Evolutionary conservation across 2,888 invertebrate species (phyloP).

Genomic region (Phrixothrix hirtus): DNA sequence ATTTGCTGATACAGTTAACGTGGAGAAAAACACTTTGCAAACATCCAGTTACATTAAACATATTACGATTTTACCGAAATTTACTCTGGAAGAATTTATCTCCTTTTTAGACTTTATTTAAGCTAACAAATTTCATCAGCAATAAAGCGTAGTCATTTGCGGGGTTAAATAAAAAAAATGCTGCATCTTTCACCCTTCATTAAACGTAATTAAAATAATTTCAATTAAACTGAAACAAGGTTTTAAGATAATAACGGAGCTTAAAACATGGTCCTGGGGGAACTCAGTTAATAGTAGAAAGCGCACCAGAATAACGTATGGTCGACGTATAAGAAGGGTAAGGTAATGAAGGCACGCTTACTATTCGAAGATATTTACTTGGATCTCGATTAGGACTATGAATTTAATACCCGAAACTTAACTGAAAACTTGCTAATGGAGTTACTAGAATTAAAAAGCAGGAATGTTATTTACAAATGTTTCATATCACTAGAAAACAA

Average conservation of each 20-base stretch:
- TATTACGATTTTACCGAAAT: not conserved
- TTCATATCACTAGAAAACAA: too few species aligned
- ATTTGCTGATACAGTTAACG: not conserved
- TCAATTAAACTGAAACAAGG: constrained; percentile 39
- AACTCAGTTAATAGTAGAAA: constrained; percentile 32
- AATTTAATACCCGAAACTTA: not conserved
- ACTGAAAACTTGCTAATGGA: not conserved
- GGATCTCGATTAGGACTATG: constrained; percentile 22
- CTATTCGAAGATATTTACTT: constrained; percentile 28
- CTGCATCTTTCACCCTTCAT: constrained; percentile 40
- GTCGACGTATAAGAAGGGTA: constrained; percentile 18
- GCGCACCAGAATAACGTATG: constrained; percentile 29
- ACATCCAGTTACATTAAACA: not conserved
- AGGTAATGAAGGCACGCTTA: constrained; percentile 24
- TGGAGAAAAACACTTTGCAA: not conserved
- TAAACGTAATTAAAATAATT: constrained; percentile 39
- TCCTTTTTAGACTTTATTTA: not conserved
- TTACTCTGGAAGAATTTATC: not conserved
- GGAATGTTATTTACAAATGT: not conserved
- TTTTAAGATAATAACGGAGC: constrained; percentile 36
- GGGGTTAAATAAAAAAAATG: constrained; percentile 33
- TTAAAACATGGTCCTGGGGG: constrained; percentile 33
- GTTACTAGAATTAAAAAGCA: not conserved
- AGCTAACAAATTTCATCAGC: constrained; percentile 19
- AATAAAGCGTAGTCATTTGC: constrained; percentile 31